Evolutionary conservation across 1,140 invertebrate genomes (phyloP), one percentile per base, ranked within the genome.

Genomic region (Drosophila bipectinata): DNA sequence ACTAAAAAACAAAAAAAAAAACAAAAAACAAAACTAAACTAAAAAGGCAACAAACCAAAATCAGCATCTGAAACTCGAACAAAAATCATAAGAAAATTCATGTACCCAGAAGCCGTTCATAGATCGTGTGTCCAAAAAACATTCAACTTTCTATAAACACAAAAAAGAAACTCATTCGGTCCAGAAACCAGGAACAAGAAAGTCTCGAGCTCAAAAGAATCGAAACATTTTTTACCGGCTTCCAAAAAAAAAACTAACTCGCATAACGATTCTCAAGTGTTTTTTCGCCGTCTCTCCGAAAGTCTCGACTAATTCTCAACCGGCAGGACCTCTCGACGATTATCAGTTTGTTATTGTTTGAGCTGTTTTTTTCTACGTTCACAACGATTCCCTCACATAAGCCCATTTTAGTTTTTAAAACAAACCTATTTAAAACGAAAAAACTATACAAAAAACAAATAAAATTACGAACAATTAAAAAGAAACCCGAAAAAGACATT

Each of bases 1-100:
- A 89, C 83, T 89, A 62, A 79, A 88, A 87, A 87, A 85, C 54
- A 73, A 67, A 71, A 55, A 45, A 71, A 59, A 64, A 80, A 64
- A 80, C 51, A n/a, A 59, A 57, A 64, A 57, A 15, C 55, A 53
- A 68, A 66, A 76, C 74, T 41, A 79, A 87, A 41, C 39, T 44
- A 44, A 18, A 37, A 88, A 76, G 55, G n/a, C 62, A 79, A 51
- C 48, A 47, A 75, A 75, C 57, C 34, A 75, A 72, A 75, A 74
- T 60, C 62, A 77, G 30, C 52, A 73, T 69, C 81, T 54, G 87
- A 87, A 87, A 81, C 75, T 77, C 63, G 63, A 77, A 57, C 67
- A 69, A 69, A 37, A 69, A 56, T 69, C 66, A 69, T 68, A 69
- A 68, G 64, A 14, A 68, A 66, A 57, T 67, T 73, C 73, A 63